Evolutionary conservation across 2,797 vertebrate genomes (phyloP).

Genomic region (Graptemys geographica): DNA sequence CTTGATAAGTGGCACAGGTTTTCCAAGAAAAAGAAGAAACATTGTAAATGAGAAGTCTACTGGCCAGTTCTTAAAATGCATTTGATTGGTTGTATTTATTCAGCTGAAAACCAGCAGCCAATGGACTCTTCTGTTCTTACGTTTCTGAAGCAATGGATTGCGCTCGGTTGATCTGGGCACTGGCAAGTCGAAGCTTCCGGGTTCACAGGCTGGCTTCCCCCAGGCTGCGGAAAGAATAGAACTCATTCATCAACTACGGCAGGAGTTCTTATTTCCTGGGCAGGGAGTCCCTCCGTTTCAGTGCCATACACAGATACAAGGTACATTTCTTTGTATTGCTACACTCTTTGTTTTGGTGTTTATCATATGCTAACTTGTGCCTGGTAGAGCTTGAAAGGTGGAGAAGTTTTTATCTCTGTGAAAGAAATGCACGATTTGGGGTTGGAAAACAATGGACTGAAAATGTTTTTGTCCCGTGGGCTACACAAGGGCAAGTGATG

Average conservation of each 20-base stretch:
- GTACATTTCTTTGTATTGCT: background rate
- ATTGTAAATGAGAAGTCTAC: background rate
- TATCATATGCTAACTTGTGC: background rate
- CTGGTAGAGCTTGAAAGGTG: background rate
- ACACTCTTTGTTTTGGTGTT: background rate
- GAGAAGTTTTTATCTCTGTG: background rate
- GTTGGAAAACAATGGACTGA: background rate
- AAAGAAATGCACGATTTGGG: background rate
- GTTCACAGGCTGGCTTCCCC: background rate
- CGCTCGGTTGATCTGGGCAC: background rate
- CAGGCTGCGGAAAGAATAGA: background rate
- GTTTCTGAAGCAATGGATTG: background rate
- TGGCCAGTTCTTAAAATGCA: background rate
- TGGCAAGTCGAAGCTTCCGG: background rate
- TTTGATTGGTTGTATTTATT: background rate
- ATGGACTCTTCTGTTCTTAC: background rate
- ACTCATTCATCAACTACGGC: accelerated
- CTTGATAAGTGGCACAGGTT: background rate
- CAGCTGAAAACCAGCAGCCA: background rate
- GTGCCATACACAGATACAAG: background rate
- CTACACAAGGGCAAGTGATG: background rate
- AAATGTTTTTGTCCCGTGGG: background rate
- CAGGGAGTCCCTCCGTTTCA: background rate
- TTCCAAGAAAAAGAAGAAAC: background rate
- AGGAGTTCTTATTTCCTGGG: background rate